Percentiles rank a stretch among this genome's conserved stretches.
Evolutionary conservation across 2,113 vertebrate genomes (phyloP).

Genomic region (Ophthalmolycus amberensis): DNA sequence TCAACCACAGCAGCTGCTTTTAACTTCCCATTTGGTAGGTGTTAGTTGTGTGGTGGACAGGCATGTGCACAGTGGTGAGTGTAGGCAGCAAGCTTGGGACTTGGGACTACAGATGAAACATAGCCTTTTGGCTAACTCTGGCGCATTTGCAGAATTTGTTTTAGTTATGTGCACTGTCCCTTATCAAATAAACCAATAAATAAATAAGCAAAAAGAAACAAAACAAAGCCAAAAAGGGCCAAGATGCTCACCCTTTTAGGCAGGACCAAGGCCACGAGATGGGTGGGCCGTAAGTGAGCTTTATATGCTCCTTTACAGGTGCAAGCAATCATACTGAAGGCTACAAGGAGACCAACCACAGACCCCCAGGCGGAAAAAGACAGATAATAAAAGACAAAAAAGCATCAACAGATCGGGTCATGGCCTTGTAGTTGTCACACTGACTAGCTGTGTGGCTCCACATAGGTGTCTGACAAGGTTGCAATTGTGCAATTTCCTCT

Average conservation of each 20-base stretch:
- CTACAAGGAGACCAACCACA: background rate
- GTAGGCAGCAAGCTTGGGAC: background rate
- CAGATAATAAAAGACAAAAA: background rate
- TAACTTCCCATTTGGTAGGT: conserved; percentile 29
- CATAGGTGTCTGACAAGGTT: background rate
- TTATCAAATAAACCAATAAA: no score
- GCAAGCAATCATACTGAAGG: background rate
- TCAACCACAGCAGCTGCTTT: conserved; percentile 24
- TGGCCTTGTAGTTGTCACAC: background rate
- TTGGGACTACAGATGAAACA: no score
- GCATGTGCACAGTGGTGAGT: background rate
- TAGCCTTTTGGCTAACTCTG: no score
- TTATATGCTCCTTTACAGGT: conserved; percentile 10
- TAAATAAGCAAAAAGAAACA: background rate
- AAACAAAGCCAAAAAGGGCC: background rate
- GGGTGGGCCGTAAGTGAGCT: background rate
- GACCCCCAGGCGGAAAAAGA: background rate
- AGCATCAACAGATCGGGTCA: background rate
- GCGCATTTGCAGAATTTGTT: no score
- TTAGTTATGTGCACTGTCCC: no score
- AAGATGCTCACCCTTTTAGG: background rate
- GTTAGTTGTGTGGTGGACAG: conserved; percentile 26
- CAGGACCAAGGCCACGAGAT: conserved; percentile 7
- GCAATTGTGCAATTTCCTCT: conserved; percentile 8
- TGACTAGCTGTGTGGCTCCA: background rate